A percentile compares a stretch with the other conserved stretches of the same genome.
These are phyloP conservation scores for Sarcophaga peregrina DNA, from an alignment of 1,140 invertebrate genomes.

Conservation along the genomic window DNA sequence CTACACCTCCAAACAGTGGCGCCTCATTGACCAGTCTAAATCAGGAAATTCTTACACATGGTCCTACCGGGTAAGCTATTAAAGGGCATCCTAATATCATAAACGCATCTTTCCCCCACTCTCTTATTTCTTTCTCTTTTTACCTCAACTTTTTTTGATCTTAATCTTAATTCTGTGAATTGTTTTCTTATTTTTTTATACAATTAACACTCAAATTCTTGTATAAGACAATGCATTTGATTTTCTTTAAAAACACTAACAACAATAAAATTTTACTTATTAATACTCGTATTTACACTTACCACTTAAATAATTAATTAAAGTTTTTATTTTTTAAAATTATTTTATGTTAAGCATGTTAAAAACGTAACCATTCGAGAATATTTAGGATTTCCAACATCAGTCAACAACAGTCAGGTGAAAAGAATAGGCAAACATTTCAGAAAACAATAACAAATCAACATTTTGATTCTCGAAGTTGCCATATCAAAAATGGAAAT, in stretches of 20 bases:
- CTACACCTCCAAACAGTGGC: constrained; percentile 58
- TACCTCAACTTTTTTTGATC: not conserved
- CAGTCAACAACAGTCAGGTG: too few relatives aligned
- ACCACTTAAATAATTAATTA: not conserved
- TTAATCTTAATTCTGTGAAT: not conserved
- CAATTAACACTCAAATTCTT: too few relatives aligned
- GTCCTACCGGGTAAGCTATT: constrained; percentile 50
- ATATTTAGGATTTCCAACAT: too few relatives aligned
- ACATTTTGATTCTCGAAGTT: too few relatives aligned
- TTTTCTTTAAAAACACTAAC: constrained; percentile 4
- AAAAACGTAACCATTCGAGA: too few relatives aligned
- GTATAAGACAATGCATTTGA: not conserved
- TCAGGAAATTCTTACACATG: constrained; percentile 53
- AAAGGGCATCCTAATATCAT: not conserved
- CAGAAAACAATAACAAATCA: too few relatives aligned
- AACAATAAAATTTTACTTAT: not conserved
- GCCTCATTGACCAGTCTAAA: constrained; percentile 60
- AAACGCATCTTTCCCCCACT: not conserved
- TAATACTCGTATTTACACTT: not conserved
- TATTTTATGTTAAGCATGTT: too few relatives aligned
- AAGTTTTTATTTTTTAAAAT: not conserved
- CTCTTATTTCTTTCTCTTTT: not conserved
- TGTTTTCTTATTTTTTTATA: not conserved
- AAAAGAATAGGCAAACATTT: too few relatives aligned
- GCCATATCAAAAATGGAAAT: too few relatives aligned